Conservation (phyloP, 2,888 invertebrate species). For the Pheosia tremula region DNA sequence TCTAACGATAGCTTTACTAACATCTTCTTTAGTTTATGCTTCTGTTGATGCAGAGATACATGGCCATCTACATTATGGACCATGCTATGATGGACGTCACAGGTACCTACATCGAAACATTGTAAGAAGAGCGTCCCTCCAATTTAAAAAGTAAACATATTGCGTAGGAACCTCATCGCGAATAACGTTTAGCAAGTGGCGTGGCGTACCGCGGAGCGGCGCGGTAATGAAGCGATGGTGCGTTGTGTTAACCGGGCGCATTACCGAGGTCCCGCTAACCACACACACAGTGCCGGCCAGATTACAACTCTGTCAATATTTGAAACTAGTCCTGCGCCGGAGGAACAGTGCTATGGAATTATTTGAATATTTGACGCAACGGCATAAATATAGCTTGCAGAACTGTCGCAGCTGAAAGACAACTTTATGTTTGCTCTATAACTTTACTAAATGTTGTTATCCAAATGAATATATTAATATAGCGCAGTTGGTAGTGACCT, state of each 20-base stretch:
- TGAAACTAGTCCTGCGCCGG: conserved; percentile 45
- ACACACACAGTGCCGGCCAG: conserved; percentile 63
- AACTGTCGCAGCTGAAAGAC: too few species aligned
- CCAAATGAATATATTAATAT: too few species aligned
- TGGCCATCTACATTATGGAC: too few species aligned
- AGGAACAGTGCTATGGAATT: conserved; percentile 22
- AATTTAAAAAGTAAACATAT: conserved; percentile 21
- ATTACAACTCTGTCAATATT: conserved; percentile 82
- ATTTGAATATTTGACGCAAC: background rate
- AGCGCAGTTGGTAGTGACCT: too few species aligned
- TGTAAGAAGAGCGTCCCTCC: conserved; percentile 8
- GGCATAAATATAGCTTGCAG: too few species aligned
- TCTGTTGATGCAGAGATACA: too few species aligned
- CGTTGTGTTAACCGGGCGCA: conserved; percentile 68
- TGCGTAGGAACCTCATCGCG: conserved; percentile 55
- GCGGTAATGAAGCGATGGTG: conserved; percentile 71
- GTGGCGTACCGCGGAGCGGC: conserved; percentile 48
- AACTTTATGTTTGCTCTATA: too few species aligned
- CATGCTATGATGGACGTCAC: background rate
- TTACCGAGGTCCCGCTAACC: conserved; percentile 76
- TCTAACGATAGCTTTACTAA: too few species aligned
- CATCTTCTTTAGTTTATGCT: too few species aligned
- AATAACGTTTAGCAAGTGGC: conserved; percentile 68
- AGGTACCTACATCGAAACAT: background rate
- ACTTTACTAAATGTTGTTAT: too few species aligned